phyloP scores from a whole-genome alignment of 2,113 vertebrate species.

The Seriola aureovittata region DNA sequence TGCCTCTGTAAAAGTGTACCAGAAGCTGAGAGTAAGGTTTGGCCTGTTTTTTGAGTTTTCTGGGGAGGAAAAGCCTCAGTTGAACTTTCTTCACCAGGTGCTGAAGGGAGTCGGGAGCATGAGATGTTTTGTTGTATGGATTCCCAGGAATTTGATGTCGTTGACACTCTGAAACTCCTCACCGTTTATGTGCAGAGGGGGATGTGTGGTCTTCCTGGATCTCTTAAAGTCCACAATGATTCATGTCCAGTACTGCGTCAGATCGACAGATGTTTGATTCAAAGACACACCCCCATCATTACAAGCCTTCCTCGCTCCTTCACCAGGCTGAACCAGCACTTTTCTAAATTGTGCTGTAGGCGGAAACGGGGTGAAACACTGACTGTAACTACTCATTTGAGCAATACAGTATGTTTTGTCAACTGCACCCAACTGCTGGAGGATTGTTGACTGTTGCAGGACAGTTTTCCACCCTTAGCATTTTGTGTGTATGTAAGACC shows the following conservation, averaged over 20 bases:
- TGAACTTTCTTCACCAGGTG: background rate
- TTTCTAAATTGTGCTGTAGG: background rate
- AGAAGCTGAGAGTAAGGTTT: background rate
- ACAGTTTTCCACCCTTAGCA: background rate
- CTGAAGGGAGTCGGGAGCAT: background rate
- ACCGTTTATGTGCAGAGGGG: background rate
- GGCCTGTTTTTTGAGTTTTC: background rate
- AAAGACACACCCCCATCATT: background rate
- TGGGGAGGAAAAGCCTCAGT: background rate
- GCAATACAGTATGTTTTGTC: background rate
- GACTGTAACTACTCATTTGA: background rate
- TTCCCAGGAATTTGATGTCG: background rate
- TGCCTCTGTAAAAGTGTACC: background rate
- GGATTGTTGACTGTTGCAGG: background rate
- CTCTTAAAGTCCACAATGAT: background rate
- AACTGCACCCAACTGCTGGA: background rate
- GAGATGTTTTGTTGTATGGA: background rate
- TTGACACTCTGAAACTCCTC: background rate
- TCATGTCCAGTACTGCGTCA: background rate
- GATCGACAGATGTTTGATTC: background rate
- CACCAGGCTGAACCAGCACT: background rate
- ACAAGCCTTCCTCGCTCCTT: background rate
- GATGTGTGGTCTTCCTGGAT: background rate
- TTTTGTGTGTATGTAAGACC: background rate
- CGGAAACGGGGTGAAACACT: background rate